A percentile compares a stretch with the other conserved stretches of the same genome.
phyloP scores from a whole-genome alignment of 2,888 invertebrate genomes.

The Drosophila suboccidentalis region DNA sequence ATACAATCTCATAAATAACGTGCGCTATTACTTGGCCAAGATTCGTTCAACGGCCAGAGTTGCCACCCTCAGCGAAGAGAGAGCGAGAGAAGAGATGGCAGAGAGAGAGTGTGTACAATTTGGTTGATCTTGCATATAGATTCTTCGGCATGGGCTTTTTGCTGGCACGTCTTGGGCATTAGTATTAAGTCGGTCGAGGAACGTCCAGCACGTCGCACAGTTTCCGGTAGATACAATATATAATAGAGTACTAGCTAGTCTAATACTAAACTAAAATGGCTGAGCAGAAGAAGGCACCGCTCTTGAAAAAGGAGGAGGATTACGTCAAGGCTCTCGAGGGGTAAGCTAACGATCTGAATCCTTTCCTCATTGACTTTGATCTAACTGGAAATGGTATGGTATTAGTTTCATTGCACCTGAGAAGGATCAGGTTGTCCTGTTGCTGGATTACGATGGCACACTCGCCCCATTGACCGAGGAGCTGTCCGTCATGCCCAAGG shows the following conservation, averaged over 20 bases:
- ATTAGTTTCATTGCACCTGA: constrained; percentile 87
- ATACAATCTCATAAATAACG: constrained; percentile 72
- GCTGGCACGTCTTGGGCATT: constrained; percentile 61
- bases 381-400: not conserved
- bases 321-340: constrained; percentile 84
- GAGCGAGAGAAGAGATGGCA: not conserved
- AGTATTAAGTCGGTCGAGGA: constrained; percentile 82
- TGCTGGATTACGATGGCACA: constrained; percentile 92
- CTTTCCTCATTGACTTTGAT: too few relatives aligned
- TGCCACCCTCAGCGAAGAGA: constrained; percentile 42
- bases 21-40: constrained; percentile 75
- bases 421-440: constrained; percentile 88
- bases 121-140: constrained; percentile 44
- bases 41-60: constrained; percentile 57
- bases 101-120: constrained; percentile 2
- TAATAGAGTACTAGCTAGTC: constrained; percentile 6
- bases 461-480: constrained; percentile 91
- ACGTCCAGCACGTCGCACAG: constrained; percentile 80
- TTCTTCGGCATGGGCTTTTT: constrained; percentile 53
- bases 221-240: constrained; percentile 69
- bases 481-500: constrained; percentile 88
- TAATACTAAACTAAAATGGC: constrained; percentile 76
- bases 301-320: constrained; percentile 85
- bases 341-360: constrained; percentile 60
- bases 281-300: constrained; percentile 85